These are phyloP conservation scores for Allolobophora icterica DNA, from an alignment of 2,888 invertebrate genomes.

Conservation along the genomic window DNA sequence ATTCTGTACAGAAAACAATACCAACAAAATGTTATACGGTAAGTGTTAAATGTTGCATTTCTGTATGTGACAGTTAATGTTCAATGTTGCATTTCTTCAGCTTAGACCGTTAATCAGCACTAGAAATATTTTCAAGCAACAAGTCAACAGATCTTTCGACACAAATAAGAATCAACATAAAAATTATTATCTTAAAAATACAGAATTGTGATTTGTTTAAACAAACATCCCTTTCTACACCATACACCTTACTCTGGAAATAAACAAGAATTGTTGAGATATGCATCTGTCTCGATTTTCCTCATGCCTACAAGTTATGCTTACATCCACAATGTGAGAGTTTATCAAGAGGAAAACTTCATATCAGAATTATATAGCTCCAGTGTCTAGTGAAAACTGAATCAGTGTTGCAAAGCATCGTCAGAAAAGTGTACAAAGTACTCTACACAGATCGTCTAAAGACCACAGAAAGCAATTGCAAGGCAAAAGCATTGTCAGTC, in stretches of 20 bases:
- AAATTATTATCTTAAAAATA: not conserved
- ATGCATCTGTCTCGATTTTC: not conserved
- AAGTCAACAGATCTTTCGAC: not conserved
- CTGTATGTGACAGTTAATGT: too few relatives aligned
- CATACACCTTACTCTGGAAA: not conserved
- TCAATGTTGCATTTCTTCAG: not conserved
- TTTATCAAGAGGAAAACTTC: not conserved
- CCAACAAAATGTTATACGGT: not conserved
- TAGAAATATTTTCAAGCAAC: not conserved
- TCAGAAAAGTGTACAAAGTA: not conserved
- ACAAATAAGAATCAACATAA: not conserved
- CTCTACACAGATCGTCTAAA: not conserved
- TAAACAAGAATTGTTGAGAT: not conserved
- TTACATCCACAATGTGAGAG: not conserved
- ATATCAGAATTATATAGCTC: not conserved
- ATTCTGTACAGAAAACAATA: not conserved
- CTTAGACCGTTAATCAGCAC: not conserved
- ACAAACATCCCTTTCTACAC: not conserved
- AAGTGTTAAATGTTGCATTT: not conserved
- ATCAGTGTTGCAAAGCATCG: slow-evolving; percentile 6
- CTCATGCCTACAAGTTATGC: not conserved
- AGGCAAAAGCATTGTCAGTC: too few relatives aligned
- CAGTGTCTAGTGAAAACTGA: not conserved
- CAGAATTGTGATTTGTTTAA: not conserved
- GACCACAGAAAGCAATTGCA: not conserved